Percentiles rank a stretch among this genome's conserved stretches.
Conservation (phyloP, 2,888 invertebrate species). For the Fragum sueziense region DNA sequence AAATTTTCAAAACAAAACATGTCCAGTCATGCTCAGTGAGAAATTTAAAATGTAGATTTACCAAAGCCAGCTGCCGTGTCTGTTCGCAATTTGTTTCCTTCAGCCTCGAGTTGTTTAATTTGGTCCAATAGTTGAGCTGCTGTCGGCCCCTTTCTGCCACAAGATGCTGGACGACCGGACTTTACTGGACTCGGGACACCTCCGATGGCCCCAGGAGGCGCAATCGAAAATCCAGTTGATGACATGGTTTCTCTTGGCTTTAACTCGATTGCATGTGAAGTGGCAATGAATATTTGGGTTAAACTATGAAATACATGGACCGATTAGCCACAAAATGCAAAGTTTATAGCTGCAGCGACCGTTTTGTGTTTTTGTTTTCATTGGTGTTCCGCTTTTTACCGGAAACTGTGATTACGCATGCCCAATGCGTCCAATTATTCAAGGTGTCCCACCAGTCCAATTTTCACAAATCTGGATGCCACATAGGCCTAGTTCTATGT, state of each 20-base stretch:
- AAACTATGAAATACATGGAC: neutral
- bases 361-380: constrained; percentile 7
- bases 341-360: neutral
- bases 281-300: neutral
- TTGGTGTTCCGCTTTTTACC: constrained; percentile 11
- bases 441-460: neutral
- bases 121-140: constrained; percentile 66
- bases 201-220: constrained; percentile 52
- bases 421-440: neutral
- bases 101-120: constrained; percentile 70
- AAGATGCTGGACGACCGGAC: constrained; percentile 26
- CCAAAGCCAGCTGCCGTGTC: constrained; percentile 44
- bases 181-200: constrained; percentile 49
- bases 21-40: constrained; percentile 52
- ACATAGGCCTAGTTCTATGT: neutral
- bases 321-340: neutral
- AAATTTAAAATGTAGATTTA: constrained; percentile 19
- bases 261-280: neutral
- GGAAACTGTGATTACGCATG: neutral
- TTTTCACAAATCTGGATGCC: neutral
- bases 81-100: constrained; percentile 72
- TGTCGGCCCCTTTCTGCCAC: constrained; percentile 40
- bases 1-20: constrained; percentile 36
- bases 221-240: constrained; percentile 55
- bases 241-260: neutral